Evolutionary conservation across 2,113 vertebrate genomes (phyloP).

Genomic region (Dryoscopus gambensis): DNA sequence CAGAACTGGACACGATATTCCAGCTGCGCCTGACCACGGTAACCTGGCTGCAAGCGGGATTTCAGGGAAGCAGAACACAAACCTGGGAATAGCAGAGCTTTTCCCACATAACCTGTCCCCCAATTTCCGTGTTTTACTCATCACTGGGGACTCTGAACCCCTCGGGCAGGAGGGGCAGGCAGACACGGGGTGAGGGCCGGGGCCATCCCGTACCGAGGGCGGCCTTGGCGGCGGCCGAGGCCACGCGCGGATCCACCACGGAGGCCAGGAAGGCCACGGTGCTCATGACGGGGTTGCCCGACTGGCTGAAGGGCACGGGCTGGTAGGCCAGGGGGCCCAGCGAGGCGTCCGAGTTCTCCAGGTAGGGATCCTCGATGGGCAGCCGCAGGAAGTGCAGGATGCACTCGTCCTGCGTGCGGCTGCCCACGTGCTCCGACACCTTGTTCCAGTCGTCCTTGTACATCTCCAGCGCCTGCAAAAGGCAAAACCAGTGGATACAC

Average conservation of each 20-base stretch:
- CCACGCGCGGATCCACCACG: constrained; percentile 93
- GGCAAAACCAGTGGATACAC: fast-evolving
- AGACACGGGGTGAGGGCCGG: fast-evolving
- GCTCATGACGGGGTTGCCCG: constrained; percentile 97
- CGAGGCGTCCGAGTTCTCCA: constrained; percentile 87
- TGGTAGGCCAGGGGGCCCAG: constrained; percentile 94
- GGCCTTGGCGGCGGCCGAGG: constrained; percentile 90
- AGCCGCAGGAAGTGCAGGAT: constrained; percentile 94
- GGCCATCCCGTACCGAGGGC: constrained; percentile 79
- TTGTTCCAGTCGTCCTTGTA: constrained; percentile 99
- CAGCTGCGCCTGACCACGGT: background rate
- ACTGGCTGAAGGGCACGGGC: constrained; percentile 96
- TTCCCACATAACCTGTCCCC: background rate
- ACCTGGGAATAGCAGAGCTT: fast-evolving
- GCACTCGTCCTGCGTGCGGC: constrained; percentile 95
- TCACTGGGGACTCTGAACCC: fast-evolving
- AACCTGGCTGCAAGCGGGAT: fast-evolving
- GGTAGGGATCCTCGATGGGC: constrained; percentile 94
- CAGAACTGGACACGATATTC: fast-evolving
- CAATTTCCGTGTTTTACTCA: fast-evolving
- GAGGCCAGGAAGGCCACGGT: constrained; percentile 96
- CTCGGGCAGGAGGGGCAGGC: background rate
- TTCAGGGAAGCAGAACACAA: background rate
- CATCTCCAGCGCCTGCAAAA: constrained; percentile 90
- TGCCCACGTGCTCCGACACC: constrained; percentile 95